Conservation (phyloP, 2,113 vertebrate genomes). For the Pterocles burchelli region DNA sequence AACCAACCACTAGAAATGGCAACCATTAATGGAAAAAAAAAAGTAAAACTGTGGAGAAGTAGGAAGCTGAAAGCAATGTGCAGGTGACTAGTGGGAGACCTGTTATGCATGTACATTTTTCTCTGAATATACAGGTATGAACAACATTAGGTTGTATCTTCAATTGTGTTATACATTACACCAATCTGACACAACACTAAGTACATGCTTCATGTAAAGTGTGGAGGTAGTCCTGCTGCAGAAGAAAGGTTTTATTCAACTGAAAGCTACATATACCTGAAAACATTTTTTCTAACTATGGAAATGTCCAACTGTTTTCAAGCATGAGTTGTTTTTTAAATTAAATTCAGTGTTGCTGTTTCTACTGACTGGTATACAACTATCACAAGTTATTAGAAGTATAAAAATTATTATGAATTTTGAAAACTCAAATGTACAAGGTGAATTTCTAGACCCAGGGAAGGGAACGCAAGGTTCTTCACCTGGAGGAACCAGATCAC, state of each 20-base stretch:
- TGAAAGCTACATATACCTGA: background rate
- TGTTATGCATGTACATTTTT: background rate
- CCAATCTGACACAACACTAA: background rate
- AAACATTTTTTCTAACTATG: background rate
- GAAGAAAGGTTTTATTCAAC: background rate
- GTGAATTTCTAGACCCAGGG: background rate
- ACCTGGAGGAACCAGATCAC: rapidly evolving
- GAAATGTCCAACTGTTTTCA: background rate
- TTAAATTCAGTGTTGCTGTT: background rate
- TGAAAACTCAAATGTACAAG: background rate
- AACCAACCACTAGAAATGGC: background rate
- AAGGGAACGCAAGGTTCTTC: background rate
- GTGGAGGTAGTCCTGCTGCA: background rate
- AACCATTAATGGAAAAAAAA: background rate
- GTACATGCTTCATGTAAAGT: background rate
- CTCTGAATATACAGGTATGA: background rate
- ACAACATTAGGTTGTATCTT: background rate
- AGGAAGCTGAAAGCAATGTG: background rate
- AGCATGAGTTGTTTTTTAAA: background rate
- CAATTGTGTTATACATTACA: background rate
- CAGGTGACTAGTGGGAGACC: background rate
- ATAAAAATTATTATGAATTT: background rate
- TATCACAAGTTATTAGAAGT: background rate
- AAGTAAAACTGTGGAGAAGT: background rate
- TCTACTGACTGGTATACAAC: background rate